Evolutionary conservation across 2,888 invertebrate species (phyloP), one percentile per base, ranked within the genome.

Genomic region (Cerastis rubricosa): DNA sequence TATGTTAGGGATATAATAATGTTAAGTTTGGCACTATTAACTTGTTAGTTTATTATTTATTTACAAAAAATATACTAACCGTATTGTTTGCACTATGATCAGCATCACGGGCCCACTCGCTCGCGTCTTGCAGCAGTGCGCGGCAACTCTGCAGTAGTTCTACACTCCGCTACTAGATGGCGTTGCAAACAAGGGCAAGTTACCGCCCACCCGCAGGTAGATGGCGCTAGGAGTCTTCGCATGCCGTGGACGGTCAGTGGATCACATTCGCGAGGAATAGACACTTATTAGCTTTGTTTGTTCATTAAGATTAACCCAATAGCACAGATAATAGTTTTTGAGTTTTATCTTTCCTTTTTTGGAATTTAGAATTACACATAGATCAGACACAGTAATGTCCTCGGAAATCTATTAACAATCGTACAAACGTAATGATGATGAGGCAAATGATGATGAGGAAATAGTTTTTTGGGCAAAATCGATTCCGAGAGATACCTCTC

Each of bases 121-220:
- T 76, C 4, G 54, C 49, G 35, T 35, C 51, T 6, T 14, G 40
- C 65, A 71, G 61, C 9, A 12, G 35, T 22, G 47, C 22, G 9
- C 11, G 51, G 47, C 43, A 74, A 74, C 83, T 74, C 25, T 35
- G 1, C 1, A 40, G 57, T 22, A 49, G 43, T 83, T 71, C 22
- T 11, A 12, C 6, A 1, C 4, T 9, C 25, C 1, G 22, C 40
- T 35, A 25, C 65, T 5, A 59, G 59, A 43, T 0, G 7, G 43
- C 81, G 70, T 67, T 29, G 29, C 12, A 35, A 22, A 17, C 22
- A 14, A 17, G n/a, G 17, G 11, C 22, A 35, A 7, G 2, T 3
- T 17, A 14, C 25, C 43, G 19, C 35, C 29, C 12, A 12, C 43
- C 17, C 1, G 11, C 19, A 14, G 12, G 14, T 59, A 84, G 83